Conservation (phyloP, 1,140 invertebrate species). For the Drosophila bocki region DNA sequence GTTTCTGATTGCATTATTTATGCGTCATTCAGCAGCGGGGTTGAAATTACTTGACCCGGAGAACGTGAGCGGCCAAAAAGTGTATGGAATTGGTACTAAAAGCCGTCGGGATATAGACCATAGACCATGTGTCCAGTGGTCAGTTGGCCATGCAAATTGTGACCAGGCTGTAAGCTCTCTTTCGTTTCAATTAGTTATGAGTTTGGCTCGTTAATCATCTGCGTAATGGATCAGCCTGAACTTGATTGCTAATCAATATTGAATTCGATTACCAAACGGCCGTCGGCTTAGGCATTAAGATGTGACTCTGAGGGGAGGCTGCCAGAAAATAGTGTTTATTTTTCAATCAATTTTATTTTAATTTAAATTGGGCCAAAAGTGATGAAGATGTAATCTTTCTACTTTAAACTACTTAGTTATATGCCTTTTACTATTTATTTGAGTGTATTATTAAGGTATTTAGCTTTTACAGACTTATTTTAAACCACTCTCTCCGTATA, state of each 20-base stretch:
- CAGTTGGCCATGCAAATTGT: slow-evolving; percentile 27
- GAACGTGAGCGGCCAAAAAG: slow-evolving; percentile 8
- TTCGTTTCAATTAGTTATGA: slow-evolving; percentile 38
- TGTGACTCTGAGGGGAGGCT: neutral
- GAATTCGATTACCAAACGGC: slow-evolving; percentile 17
- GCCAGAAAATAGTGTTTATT: slow-evolving; percentile 24
- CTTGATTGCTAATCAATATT: slow-evolving; percentile 52
- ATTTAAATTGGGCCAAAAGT: neutral
- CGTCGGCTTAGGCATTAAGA: slow-evolving; percentile 10
- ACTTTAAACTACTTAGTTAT: no score
- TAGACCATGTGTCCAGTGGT: no score
- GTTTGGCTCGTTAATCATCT: slow-evolving; percentile 39
- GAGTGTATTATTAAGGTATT: neutral
- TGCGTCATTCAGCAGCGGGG: slow-evolving; percentile 38
- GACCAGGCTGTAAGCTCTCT: neutral
- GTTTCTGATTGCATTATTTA: slow-evolving; percentile 75
- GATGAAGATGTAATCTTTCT: no score
- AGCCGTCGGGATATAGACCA: neutral
- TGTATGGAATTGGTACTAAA: neutral
- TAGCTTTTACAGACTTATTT: neutral
- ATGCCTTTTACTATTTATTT: no score
- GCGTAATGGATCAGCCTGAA: slow-evolving; percentile 21
- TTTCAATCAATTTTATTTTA: slow-evolving; percentile 15
- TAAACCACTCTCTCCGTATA: no score
- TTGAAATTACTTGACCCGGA: slow-evolving; percentile 65